Percentiles rank a stretch among this genome's conserved stretches.
phyloP scores from a whole-genome alignment of 2,113 vertebrate species.

The Xerus inauris region DNA sequence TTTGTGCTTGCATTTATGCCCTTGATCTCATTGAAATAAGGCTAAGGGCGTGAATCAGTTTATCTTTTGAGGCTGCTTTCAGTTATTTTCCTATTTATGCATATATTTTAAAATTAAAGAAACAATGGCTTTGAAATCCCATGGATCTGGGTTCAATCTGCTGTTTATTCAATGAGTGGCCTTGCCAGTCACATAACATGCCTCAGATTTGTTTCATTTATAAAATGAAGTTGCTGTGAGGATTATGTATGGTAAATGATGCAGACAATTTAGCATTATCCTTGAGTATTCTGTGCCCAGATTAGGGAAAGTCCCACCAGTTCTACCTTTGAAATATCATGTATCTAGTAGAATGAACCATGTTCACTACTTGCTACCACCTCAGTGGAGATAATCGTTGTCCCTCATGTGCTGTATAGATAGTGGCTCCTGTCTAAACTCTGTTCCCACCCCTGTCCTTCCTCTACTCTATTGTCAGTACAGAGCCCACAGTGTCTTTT shows the following conservation, averaged over 20 bases:
- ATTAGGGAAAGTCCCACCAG: background rate
- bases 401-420: background rate
- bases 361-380: background rate
- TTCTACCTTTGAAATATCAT: background rate
- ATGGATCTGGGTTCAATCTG: background rate
- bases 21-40: constrained; percentile 21
- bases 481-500: background rate
- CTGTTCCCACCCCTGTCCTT: background rate
- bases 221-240: background rate
- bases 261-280: background rate
- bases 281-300: background rate
- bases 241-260: background rate
- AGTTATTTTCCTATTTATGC: background rate
- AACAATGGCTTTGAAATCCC: background rate
- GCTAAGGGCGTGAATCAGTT: background rate
- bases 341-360: background rate
- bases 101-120: background rate
- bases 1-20: background rate
- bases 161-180: background rate
- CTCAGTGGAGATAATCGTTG: background rate
- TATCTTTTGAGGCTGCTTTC: background rate
- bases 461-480: background rate
- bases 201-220: background rate
- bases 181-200: background rate
- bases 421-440: background rate